phyloP scores from a whole-genome alignment of 2,888 invertebrate species.

The Drosophila pegasa region DNA sequence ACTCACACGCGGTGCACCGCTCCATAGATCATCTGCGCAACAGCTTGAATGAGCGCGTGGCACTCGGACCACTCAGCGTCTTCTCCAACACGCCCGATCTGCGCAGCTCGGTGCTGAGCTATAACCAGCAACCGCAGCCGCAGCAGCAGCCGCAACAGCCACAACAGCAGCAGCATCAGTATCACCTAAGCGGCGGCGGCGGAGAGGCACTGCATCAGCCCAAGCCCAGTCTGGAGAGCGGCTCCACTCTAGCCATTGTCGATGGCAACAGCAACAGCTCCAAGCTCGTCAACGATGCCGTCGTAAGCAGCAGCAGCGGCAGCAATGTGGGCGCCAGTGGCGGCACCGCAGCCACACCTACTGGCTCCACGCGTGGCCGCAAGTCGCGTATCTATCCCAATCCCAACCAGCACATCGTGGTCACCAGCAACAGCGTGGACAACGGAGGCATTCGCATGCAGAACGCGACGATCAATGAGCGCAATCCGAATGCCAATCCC shows the following conservation, averaged over 20 bases:
- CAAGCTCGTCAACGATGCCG: slow-evolving; percentile 58
- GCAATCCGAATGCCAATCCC: slow-evolving; percentile 47
- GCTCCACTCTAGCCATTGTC: slow-evolving; percentile 33
- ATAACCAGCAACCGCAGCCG: slow-evolving; percentile 81
- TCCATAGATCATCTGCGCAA: slow-evolving; percentile 88
- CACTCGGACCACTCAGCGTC: slow-evolving; percentile 86
- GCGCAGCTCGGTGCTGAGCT: slow-evolving; percentile 83
- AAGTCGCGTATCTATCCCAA: slow-evolving; percentile 82
- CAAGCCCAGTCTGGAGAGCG: slow-evolving; percentile 59
- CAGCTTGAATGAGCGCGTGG: slow-evolving; percentile 87
- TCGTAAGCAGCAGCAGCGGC: slow-evolving; percentile 67
- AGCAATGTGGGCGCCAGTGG: slow-evolving; percentile 12
- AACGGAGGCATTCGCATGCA: slow-evolving; percentile 80
- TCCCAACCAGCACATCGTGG: slow-evolving; percentile 82
- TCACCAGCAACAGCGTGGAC: slow-evolving; percentile 82
- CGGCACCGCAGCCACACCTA: slow-evolving; percentile 50
- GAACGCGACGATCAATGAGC: slow-evolving; percentile 69
- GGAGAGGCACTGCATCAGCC: slow-evolving; percentile 82
- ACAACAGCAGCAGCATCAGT: slow-evolving; percentile 85
- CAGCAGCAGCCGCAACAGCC: slow-evolving; percentile 86
- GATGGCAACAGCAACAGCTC: slow-evolving; percentile 45
- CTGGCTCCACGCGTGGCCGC: slow-evolving; percentile 76
- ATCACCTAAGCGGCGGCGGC: slow-evolving; percentile 81
- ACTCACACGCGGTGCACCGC: slow-evolving; percentile 88
- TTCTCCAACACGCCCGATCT: slow-evolving; percentile 84